Conservation (phyloP, 1,140 invertebrate species). For the Grapholita molesta region DNA sequence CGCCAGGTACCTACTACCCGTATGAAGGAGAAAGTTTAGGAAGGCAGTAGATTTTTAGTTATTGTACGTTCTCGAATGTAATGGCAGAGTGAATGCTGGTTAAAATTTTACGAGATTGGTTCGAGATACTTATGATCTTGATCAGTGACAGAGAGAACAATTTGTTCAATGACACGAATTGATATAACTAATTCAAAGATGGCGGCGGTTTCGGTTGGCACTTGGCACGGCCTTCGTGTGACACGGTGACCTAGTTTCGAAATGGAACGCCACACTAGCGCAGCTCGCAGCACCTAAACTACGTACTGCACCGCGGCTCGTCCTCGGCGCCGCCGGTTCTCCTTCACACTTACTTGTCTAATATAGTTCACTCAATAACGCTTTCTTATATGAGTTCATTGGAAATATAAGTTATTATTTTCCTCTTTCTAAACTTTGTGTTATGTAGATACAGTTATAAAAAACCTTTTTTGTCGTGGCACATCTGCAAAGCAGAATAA, state of each 20-base stretch:
- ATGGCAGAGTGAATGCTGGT: not conserved
- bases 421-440: no score
- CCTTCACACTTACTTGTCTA: not conserved
- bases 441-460: no score
- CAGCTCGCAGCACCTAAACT: constrained; percentile 9
- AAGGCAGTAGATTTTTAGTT: constrained; percentile 49
- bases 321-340: not conserved
- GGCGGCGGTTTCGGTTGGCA: constrained; percentile 59
- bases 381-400: not conserved
- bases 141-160: not conserved
- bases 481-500: no score
- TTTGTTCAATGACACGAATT: constrained; percentile 46
- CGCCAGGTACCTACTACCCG: constrained; percentile 29
- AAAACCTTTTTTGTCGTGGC: no score
- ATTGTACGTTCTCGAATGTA: not conserved
- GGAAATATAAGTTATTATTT: not conserved
- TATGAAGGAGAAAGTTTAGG: constrained; percentile 58
- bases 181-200: constrained; percentile 67
- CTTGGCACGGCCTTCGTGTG: constrained; percentile 66
- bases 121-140: not conserved
- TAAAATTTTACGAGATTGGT: not conserved
- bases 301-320: not conserved
- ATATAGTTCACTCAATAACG: no score
- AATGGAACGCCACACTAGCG: constrained; percentile 67
- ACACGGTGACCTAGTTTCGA: constrained; percentile 74